These are phyloP conservation scores for Bombylius major DNA, from an alignment of 2,888 invertebrate genomes.

Conservation along the genomic window DNA sequence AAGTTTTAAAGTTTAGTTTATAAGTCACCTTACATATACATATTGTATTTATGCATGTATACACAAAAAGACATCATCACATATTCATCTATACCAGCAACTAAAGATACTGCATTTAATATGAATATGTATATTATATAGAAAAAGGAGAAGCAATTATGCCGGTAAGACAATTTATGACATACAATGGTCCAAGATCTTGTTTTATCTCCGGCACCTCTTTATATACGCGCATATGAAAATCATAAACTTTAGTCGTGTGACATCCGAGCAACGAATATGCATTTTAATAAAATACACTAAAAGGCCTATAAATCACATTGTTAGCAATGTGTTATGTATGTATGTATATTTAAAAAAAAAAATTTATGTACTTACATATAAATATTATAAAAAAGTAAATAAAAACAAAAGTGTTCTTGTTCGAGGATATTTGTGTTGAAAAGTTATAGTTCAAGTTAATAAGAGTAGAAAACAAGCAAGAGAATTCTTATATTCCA, in stretches of 20 bases:
- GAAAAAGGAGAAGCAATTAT: slow-evolving; percentile 18
- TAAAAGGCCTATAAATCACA: slow-evolving; percentile 38
- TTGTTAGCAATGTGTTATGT: slow-evolving; percentile 4
- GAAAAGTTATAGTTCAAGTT: too few relatives aligned
- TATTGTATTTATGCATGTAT: neutral
- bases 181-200: slow-evolving; percentile 21
- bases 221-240: slow-evolving; percentile 31
- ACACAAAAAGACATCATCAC: too few relatives aligned
- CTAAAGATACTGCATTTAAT: neutral
- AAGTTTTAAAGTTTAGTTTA: too few relatives aligned
- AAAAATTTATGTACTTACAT: too few relatives aligned
- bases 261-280: slow-evolving; percentile 38
- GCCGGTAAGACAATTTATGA: slow-evolving; percentile 29
- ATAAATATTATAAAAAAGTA: too few relatives aligned
- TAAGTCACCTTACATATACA: neutral
- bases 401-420: too few relatives aligned
- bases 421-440: too few relatives aligned
- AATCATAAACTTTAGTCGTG: slow-evolving; percentile 35
- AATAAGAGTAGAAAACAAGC: too few relatives aligned
- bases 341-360: too few relatives aligned
- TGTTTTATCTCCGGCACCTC: slow-evolving; percentile 18
- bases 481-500: too few relatives aligned
- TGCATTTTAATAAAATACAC: slow-evolving; percentile 39
- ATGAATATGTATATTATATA: neutral
- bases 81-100: too few relatives aligned